Base-by-base conservation (phyloP, 2,888 invertebrate species). In the Bellardia bayeri region DNA sequence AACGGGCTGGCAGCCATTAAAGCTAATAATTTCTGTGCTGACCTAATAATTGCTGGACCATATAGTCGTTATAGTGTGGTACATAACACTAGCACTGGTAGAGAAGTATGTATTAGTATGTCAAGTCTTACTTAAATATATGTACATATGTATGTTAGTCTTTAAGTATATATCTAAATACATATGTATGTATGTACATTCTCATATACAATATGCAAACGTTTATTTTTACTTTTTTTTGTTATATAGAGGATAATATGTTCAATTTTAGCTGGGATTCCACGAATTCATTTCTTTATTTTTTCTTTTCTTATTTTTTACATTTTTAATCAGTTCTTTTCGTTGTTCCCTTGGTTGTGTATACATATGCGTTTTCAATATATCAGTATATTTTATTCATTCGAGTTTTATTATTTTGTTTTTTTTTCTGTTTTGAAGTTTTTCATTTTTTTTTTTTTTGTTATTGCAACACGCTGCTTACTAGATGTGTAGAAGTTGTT, bases 251-350 rank as follows among this genome's bases (percentile, higher is more conserved):
- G 61, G 63, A 75, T 75, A 69, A 79, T 42, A 80, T 63, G 69
- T 80, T 74, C 56, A 42, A 66, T 74, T 81, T 74, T 82, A 56
- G 66, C 51, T 74, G 74, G 56, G 74, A 74, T 82, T 82, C 81
- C 74, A 37, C 45, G 81, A 82, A 82, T 74, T 82, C 66, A 74
- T 74, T 82, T 64, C 56, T 51, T 63, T 30, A 78, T 68, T 49
- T 66, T 72, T 42, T n/a, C n/a, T n/a, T 72, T 54, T 23, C 11
- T 40, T 9, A 8, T 16, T 51, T 49, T 49, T 63, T 75, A 37
- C 13, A 33, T 37, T 69, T 69, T 71, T 64, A 30, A 54, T 71
- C 54, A 81, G n/a, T 71, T 71, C n/a, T 51, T 54, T 72, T 37
- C 37, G 16, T 56, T 33, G 69, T 42, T 72, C 51, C 78, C 33